These are phyloP conservation scores for Pteronotus mesoamericanus DNA, from an alignment of 2,797 vertebrate genomes.

Conservation along the genomic window DNA sequence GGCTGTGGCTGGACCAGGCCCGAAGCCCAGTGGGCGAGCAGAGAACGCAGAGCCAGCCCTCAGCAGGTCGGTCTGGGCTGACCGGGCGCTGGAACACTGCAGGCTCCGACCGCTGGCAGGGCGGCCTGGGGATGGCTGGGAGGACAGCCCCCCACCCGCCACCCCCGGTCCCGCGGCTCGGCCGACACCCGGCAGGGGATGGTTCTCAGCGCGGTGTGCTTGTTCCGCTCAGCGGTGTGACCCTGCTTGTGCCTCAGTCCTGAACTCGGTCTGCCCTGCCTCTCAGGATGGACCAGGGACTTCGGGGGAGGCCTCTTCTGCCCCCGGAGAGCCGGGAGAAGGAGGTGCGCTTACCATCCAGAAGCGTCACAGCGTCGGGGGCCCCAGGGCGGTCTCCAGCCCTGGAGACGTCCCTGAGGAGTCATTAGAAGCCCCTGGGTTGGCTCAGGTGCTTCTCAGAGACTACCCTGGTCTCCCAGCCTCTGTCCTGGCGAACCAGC, in stretches of 20 bases:
- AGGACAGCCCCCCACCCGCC: not conserved
- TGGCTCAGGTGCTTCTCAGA: not conserved
- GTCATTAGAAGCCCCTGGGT: no score
- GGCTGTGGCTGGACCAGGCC: not conserved
- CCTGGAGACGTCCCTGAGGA: no score
- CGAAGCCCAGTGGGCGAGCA: accelerated
- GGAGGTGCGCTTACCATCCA: accelerated
- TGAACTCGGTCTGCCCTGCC: not conserved
- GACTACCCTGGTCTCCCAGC: not conserved
- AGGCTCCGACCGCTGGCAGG: not conserved
- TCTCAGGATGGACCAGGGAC: not conserved
- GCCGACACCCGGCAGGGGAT: accelerated
- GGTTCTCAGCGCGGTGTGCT: accelerated
- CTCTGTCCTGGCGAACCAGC: accelerated
- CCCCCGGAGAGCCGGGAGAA: not conserved
- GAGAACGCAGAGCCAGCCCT: not conserved
- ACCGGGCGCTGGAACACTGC: no score
- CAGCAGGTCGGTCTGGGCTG: not conserved
- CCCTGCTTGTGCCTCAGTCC: not conserved
- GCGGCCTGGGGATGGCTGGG: not conserved
- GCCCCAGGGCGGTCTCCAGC: not conserved
- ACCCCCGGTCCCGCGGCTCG: accelerated
- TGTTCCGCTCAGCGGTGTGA: accelerated
- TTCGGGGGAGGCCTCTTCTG: not conserved
- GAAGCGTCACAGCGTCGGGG: accelerated